Percentiles rank a stretch among this genome's conserved stretches.
Evolutionary conservation across 2,888 invertebrate genomes (phyloP).

Genomic region (Ceriagrion tenellum): DNA sequence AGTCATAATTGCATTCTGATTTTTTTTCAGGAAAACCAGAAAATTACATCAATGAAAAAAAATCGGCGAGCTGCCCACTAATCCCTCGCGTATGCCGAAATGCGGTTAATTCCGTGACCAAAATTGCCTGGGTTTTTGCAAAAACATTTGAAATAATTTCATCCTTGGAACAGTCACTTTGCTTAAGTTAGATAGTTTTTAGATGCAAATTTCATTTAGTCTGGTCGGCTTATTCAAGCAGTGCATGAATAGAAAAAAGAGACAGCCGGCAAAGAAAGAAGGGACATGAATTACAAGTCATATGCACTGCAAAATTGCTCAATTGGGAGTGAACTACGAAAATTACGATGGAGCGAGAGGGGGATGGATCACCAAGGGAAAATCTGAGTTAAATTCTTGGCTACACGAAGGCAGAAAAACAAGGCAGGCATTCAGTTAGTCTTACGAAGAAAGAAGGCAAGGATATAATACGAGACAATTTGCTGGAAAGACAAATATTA

Average conservation of each 20-base stretch:
- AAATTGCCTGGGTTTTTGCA: background rate
- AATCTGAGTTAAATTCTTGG: too few species aligned
- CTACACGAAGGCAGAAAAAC: too few species aligned
- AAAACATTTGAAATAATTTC: background rate
- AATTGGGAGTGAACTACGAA: too few species aligned
- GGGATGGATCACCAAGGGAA: too few species aligned
- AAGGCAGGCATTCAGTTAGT: too few species aligned
- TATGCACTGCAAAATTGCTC: too few species aligned
- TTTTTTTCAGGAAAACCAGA: background rate
- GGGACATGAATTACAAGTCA: too few species aligned
- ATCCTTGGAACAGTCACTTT: background rate
- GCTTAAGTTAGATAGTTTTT: background rate
- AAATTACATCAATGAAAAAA: background rate
- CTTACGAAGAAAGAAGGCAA: too few species aligned
- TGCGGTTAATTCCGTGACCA: background rate
- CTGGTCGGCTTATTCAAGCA: background rate
- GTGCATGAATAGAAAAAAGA: background rate
- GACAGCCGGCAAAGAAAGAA: too few species aligned
- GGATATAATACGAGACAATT: too few species aligned
- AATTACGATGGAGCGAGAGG: background rate
- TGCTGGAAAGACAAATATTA: too few species aligned
- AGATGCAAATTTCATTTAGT: background rate
- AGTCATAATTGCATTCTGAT: background rate
- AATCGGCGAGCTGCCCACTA: background rate
- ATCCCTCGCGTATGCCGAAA: background rate